Evolutionary conservation across 2,888 invertebrate species (phyloP), one percentile per base, ranked within the genome.

Genomic region (Apamea anceps): DNA sequence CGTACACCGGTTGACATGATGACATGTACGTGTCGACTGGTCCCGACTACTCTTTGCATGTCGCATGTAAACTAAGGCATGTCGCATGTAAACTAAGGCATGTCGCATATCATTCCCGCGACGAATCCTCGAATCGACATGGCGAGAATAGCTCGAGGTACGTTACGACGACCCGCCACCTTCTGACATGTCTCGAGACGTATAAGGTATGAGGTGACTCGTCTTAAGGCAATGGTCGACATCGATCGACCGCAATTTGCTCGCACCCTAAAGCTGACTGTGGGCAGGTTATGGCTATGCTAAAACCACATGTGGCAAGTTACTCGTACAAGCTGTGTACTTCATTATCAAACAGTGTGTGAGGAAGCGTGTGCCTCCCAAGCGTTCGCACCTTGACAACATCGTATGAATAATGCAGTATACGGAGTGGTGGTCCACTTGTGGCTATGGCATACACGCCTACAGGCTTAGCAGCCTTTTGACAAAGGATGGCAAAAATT

Each of bases 341-440:
- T 79, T 42, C 51, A 72, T 72, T 72, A 67, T 62, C 67, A 67
- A 79, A 71, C 65, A 45, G 60, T 72, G 60, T 79, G 51, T 37
- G 51, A 4, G 7, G 48, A 79, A 79, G 28, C 28, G 42, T 67
- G 37, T 48, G 57, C 32, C n/a, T 76, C 42, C 37, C n/a, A 66
- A 78, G 60, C 21, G 62, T 45, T 72, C 32, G n/a, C 32, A 32
- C 42, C 51, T 72, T 25, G 45, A 25, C 51, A 15, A 72, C 45
- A 54, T 32, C 28, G n/a, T 71, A 83, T 81, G 83, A 83, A 83
- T 81, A 81, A 81, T 83, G 65, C 48, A 71, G 65, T 15, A n/a
- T n/a, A 25, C 25, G 45, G 25, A 42, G 81, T n/a, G n/a, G 75
- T 45, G 42, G 62, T 45, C 13, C 73, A 25, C 54, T 73, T 63